phyloP scores from a whole-genome alignment of 2,113 vertebrate genomes.

The Naja naja region DNA sequence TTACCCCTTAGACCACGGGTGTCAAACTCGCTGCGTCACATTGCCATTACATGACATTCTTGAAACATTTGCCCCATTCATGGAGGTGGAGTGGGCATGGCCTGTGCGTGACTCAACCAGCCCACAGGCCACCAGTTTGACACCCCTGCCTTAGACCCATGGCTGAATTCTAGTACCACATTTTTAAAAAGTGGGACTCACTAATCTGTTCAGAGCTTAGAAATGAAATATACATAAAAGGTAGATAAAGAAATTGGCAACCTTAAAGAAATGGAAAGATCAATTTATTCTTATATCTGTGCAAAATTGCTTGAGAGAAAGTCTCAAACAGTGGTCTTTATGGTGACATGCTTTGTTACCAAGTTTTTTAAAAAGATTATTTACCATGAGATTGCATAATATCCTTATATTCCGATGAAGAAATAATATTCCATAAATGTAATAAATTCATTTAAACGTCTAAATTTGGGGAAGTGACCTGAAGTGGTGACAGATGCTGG shows the following conservation, averaged over 20 bases:
- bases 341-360: background rate
- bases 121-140: no score
- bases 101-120: no score
- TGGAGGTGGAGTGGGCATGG: no score
- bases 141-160: no score
- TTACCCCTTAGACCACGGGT: background rate
- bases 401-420: background rate
- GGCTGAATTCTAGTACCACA: background rate
- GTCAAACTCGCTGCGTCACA: no score
- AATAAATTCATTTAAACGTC: background rate
- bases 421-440: background rate
- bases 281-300: background rate
- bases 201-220: background rate
- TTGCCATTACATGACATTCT: no score
- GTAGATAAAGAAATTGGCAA: background rate
- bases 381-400: background rate
- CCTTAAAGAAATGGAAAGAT: no score
- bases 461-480: background rate
- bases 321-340: background rate
- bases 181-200: background rate
- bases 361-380: background rate
- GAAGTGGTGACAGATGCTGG: background rate
- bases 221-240: background rate
- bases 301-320: background rate
- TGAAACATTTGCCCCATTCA: no score